These are phyloP conservation scores for Calameuta filiformis DNA, from an alignment of 2,888 invertebrate genomes.

Conservation along the genomic window DNA sequence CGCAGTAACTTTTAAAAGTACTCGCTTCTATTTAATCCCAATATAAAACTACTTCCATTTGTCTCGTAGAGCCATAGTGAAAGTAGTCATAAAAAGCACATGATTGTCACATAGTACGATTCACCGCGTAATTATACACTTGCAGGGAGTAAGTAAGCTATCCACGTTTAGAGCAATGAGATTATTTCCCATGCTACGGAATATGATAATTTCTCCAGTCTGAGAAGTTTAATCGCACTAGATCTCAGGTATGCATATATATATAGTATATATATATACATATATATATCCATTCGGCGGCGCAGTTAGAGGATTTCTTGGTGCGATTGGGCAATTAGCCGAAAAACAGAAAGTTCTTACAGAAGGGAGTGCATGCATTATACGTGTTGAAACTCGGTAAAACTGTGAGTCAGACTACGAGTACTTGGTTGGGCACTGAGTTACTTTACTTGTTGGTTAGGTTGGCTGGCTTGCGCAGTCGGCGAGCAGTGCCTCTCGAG, in stretches of 20 bases:
- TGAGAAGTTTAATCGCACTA: constrained; percentile 49
- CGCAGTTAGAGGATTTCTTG: background rate
- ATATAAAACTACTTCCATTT: background rate
- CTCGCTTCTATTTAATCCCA: background rate
- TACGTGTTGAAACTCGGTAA: background rate
- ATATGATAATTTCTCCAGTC: constrained; percentile 45
- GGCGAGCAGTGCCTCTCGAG: constrained; percentile 13
- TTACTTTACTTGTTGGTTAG: background rate
- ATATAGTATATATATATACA: background rate
- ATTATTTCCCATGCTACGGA: constrained; percentile 12
- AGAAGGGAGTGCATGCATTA: constrained; percentile 17
- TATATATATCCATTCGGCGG: background rate
- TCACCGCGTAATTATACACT: background rate
- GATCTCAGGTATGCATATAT: background rate
- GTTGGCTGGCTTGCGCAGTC: background rate
- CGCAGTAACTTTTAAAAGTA: background rate
- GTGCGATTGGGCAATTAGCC: background rate
- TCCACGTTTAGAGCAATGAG: background rate
- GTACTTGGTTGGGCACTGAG: background rate
- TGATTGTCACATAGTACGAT: background rate
- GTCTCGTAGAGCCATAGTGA: background rate
- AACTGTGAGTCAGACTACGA: background rate
- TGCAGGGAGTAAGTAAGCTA: background rate
- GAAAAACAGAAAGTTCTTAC: constrained; percentile 30
- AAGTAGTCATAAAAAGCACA: background rate